Percentiles rank a stretch among this genome's conserved stretches.
Evolutionary conservation across 1,140 invertebrate genomes (phyloP).

Genomic region (Drosophila hydei): DNA sequence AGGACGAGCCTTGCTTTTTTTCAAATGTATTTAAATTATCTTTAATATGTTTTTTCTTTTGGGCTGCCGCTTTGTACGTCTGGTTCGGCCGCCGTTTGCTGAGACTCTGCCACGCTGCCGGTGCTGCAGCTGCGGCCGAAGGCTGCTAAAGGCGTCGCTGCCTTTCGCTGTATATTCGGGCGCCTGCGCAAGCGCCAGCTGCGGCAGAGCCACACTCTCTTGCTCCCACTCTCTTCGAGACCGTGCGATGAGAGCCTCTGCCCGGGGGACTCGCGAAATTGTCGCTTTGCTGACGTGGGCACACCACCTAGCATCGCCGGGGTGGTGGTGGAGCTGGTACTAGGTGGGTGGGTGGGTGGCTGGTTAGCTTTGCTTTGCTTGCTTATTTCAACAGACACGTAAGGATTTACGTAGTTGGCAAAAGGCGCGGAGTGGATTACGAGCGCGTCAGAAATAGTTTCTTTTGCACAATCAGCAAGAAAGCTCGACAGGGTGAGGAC

Average conservation of each 20-base stretch:
- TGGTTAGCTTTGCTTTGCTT: conserved; percentile 6
- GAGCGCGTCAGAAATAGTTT: conserved; percentile 67
- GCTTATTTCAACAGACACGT: conserved; percentile 69
- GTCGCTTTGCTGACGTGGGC: conserved; percentile 73
- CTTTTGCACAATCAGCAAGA: conserved; percentile 50
- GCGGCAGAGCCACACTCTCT: conserved; percentile 4
- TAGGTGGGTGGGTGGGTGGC: not conserved
- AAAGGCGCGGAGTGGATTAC: conserved; percentile 41
- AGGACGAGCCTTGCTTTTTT: conserved; percentile 38
- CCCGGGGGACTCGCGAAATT: conserved; percentile 76
- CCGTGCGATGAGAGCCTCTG: conserved; percentile 48
- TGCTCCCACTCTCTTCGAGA: not conserved
- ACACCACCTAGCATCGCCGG: conserved; percentile 51
- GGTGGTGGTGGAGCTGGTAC: conserved; percentile 1
- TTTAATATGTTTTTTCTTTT: conserved; percentile 4
- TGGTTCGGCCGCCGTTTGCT: conserved; percentile 65
- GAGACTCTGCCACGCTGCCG: conserved; percentile 62
- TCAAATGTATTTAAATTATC: not conserved
- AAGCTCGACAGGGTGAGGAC: not conserved
- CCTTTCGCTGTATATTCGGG: conserved; percentile 35
- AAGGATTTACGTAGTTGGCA: conserved; percentile 69
- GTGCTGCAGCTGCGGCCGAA: conserved; percentile 36
- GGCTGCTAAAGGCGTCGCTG: conserved; percentile 20
- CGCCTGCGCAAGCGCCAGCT: conserved; percentile 59
- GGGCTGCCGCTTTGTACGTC: conserved; percentile 57